Evolutionary conservation across 2,797 vertebrate genomes (phyloP), one percentile per base, ranked within the genome.

Genomic region (Muscicapa comitata): DNA sequence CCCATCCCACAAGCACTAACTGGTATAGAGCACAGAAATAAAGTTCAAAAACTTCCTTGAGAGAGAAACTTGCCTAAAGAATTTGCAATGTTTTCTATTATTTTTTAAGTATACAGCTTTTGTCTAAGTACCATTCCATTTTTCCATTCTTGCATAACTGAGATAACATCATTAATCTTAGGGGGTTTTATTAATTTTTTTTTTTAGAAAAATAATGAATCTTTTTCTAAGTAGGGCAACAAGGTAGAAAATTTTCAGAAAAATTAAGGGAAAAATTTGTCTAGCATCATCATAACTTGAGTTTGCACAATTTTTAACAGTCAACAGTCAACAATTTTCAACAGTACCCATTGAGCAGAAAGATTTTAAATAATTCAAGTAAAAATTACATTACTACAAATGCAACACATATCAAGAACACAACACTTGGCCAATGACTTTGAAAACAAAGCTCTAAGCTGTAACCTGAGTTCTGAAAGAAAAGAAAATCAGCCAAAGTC

Each of bases 121-220:
- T 57, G 21, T 15, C 43, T 28, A 59, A 57, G 47, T 33, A 62
- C 8, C 42, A 47, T n/a, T 54, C 6, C 2, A 1, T 62, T 84
- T 70, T 66, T 66, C 38, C 17, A 24, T 57, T 94, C 59, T 54
- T 83, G 53, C 67, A 73, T 47, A 17, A 45, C 43, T 6, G 37
- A 38, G 37, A 26, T 38, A 85, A 65, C 11, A 19, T 20, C 9
- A 25, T 29, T 37, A 48, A 37, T 33, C 9, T 17, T 26, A 25
- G 10, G 10, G 13, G 0, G 0, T 25, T 61, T 37, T 10, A 19
- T 45, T 21, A 5, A 18, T 28, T 6, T 9, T 17, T 16, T 16
- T 28, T 31, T 57, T 29, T 5, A 8, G 68, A 7, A 70, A 28
- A 29, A 53, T 77, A 61, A 8, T 5, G 2, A 58, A 47, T 19